These are phyloP conservation scores for Tenualosa ilisha DNA, from an alignment of 2,797 vertebrate species.

Conservation along the genomic window DNA sequence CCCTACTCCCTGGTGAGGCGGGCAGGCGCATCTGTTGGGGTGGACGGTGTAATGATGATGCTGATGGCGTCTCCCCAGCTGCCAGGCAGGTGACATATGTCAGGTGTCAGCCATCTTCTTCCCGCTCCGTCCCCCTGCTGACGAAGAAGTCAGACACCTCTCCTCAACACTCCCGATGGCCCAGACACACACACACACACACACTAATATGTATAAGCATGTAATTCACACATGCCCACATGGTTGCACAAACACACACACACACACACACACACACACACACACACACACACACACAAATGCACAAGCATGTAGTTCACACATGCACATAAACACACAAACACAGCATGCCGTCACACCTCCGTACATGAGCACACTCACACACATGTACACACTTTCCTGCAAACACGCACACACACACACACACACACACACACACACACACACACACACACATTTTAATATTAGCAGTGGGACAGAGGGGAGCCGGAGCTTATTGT, in stretches of 20 bases:
- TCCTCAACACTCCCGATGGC: background rate
- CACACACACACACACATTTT: conserved; percentile 21
- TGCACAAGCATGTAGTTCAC: background rate
- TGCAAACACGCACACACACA: background rate
- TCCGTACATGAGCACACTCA: background rate
- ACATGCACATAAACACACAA: background rate
- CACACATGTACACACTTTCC: background rate
- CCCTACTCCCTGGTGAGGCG: background rate
- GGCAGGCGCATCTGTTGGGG: background rate
- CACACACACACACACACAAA: background rate
- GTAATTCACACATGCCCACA: background rate
- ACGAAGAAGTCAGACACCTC: background rate
- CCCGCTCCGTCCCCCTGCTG: background rate
- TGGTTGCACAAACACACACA: background rate
- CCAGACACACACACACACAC: background rate
- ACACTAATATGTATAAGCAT: background rate
- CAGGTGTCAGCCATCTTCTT: conserved; percentile 2
- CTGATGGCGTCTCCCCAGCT: conserved; percentile 15
- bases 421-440: background rate
- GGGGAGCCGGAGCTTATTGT: conserved; percentile 60
- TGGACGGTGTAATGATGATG: conserved; percentile 17
- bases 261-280: background rate
- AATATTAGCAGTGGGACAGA: conserved; percentile 49
- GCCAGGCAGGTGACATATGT: conserved; percentile 14
- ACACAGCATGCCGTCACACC: background rate